Base-by-base conservation (phyloP, 2,113 vertebrate species). In the Sander lucioperca region DNA sequence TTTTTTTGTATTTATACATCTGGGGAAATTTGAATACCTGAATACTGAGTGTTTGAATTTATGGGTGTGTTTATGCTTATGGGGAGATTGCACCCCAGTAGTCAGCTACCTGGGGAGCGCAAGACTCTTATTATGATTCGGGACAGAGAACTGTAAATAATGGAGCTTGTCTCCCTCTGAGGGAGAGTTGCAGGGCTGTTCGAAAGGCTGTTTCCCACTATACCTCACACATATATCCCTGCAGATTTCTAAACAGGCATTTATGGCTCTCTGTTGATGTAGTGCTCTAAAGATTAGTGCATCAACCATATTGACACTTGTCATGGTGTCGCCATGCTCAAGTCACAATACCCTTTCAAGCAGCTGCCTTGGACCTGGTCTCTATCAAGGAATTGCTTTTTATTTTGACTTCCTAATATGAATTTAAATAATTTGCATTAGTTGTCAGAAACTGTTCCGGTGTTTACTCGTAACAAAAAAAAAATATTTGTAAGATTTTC, bases 121-220 rank as follows among this genome's bases (percentile, higher is more conserved):
- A 88, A 93, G 86, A 86, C 87, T 93, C 89, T 94, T 90, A 94
- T 95, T 94, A 94, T 63, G 78, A 95, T 92, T 95, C 87, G 64
- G 91, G 92, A 91, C 83, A 63, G 87, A 83, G 83, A 88, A 86
- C 80, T 72, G 92, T 94, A 95, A 95, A 96, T 95, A 95, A 94
- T 83, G 73, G 76, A 74, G 74, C 84, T 74, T 76, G 74, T 79
- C 74, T 83, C 87, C 89, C 86, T 85, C 79, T 69, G 89, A 85
- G 84, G 74, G 62, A 19, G 82, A 84, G 77, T 80, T 82, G 75
- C 58, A 19, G 82, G 74, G 88, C 74, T 84, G 85, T 86, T 93
- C 16, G 39, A 88, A 86, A 89, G 83, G 86, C 88, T 51, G 83
- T 77, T 87, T 76, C 77, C 69, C 86, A 84, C 78, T 71, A 65